Conservation (phyloP, 2,888 invertebrate species). For the Halictus ligatus region DNA sequence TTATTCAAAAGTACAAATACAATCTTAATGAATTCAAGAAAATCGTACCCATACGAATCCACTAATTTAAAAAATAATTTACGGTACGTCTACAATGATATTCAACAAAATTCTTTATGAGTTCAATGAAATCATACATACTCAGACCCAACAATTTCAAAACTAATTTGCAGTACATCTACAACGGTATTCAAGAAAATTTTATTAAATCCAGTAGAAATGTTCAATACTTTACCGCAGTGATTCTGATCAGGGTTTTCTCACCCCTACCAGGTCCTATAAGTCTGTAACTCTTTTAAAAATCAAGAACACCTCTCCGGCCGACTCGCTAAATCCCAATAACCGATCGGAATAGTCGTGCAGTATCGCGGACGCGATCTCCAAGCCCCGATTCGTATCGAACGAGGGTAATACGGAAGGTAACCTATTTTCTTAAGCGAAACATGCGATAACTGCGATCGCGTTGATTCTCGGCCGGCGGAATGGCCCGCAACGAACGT, state of each 20-base stretch:
- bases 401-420: neutral
- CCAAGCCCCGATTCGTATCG: neutral
- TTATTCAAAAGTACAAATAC: no score
- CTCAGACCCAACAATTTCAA: no score
- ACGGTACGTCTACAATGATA: no score
- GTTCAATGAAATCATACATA: no score
- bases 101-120: no score
- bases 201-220: neutral
- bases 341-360: neutral
- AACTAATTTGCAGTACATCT: no score
- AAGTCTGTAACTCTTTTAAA: neutral
- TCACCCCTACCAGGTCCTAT: neutral
- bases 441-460: neutral
- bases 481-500: neutral
- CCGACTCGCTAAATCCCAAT: neutral
- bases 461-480: neutral
- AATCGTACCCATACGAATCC: neutral
- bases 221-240: neutral
- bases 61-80: neutral
- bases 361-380: neutral
- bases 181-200: no score
- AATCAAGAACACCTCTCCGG: neutral
- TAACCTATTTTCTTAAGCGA: neutral
- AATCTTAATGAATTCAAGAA: no score
- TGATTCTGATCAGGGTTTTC: no score